Conservation (phyloP, 2,888 invertebrate species). For the Phalera bucephala region DNA sequence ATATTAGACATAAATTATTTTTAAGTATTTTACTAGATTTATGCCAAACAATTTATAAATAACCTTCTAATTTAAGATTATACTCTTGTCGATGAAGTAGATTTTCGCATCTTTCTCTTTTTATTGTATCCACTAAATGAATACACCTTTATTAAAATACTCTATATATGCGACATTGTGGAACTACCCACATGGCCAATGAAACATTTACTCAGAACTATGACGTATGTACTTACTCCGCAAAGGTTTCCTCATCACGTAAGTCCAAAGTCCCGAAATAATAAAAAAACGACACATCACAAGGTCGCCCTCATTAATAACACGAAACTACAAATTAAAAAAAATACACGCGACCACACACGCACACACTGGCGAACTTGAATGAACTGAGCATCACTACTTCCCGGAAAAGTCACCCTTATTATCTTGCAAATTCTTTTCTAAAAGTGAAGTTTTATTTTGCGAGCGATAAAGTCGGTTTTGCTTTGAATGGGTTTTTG, state of each 20-base stretch:
- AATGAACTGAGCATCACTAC: constrained; percentile 24
- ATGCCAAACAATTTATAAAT: too few species aligned
- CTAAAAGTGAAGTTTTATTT: constrained; percentile 22
- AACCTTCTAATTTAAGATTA: too few species aligned
- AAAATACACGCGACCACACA: constrained; percentile 28
- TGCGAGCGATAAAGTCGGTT: constrained; percentile 16
- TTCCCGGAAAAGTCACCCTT: constrained; percentile 29
- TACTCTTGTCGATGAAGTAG: too few species aligned
- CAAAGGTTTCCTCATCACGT: constrained; percentile 25
- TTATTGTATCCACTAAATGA: too few species aligned
- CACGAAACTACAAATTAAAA: constrained; percentile 16
- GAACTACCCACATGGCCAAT: too few species aligned
- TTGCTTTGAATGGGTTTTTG: constrained; percentile 11
- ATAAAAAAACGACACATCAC: constrained; percentile 45
- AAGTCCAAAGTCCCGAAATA: constrained; percentile 28
- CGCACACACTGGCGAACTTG: constrained; percentile 21
- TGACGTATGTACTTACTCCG: constrained; percentile 28
- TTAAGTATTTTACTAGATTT: too few species aligned
- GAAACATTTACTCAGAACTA: too few species aligned
- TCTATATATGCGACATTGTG: too few species aligned
- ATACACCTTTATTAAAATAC: too few species aligned
- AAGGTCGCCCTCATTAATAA: constrained; percentile 25
- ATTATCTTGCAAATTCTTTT: constrained; percentile 8
- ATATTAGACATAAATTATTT: too few species aligned
- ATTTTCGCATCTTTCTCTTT: too few species aligned